Conservation (phyloP, 2,888 invertebrate genomes). For the Steinernema carpocapsae region DNA sequence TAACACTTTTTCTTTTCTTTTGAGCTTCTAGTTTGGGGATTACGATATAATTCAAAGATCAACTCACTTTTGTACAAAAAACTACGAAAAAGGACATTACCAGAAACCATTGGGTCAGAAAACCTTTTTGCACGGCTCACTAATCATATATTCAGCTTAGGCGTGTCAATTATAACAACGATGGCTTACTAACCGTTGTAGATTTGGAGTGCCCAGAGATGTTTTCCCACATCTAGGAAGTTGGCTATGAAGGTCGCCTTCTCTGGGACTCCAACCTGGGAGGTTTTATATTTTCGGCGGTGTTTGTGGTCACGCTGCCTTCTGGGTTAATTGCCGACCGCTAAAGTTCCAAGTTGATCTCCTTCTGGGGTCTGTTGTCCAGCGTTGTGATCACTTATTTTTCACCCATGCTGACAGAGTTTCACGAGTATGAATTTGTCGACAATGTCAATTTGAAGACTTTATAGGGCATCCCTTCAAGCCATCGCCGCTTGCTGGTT, state of each 20-base stretch:
- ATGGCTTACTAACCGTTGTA: no score
- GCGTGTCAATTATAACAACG: no score
- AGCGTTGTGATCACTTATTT: slow-evolving; percentile 47
- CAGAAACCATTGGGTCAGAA: no score
- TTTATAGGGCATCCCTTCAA: slow-evolving; percentile 50
- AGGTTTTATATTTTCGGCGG: slow-evolving; percentile 53
- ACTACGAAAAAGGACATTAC: no score
- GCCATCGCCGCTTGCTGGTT: slow-evolving; percentile 56
- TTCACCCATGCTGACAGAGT: slow-evolving; percentile 51
- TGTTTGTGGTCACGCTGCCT: slow-evolving; percentile 52
- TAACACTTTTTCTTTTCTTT: no score
- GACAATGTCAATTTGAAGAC: slow-evolving; percentile 38
- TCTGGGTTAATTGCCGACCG: slow-evolving; percentile 58
- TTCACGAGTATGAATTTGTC: slow-evolving; percentile 48
- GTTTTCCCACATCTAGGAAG: no score
- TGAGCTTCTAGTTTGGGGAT: no score
- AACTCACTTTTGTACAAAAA: no score
- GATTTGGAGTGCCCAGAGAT: no score
- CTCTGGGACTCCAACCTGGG: slow-evolving; percentile 56
- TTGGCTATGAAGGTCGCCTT: slow-evolving; percentile 48
- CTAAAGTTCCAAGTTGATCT: slow-evolving; percentile 53
- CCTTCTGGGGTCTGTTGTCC: slow-evolving; percentile 43
- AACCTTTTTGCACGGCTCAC: no score
- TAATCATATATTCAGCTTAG: no score
- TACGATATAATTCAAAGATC: no score